These are phyloP conservation scores for Pterostichus niger DNA, from an alignment of 2,888 invertebrate species.

Conservation along the genomic window DNA sequence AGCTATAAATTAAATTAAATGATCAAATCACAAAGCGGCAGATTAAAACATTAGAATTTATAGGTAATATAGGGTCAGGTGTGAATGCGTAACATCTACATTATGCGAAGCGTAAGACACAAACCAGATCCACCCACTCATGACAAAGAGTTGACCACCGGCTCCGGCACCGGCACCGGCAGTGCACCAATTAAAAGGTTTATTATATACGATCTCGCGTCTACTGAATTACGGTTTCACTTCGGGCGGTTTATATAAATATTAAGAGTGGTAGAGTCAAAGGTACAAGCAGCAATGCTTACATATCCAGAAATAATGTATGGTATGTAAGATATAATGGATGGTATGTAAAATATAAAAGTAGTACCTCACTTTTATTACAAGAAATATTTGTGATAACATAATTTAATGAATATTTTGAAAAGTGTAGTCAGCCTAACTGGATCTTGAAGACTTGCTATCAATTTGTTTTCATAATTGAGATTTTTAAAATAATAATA, in stretches of 20 bases:
- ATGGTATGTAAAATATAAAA: too few species aligned
- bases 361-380: too few species aligned
- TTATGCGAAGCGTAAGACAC: neutral
- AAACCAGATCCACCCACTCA: neutral
- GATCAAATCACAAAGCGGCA: neutral
- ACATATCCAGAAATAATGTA: too few species aligned
- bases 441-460: too few species aligned
- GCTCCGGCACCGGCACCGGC: neutral
- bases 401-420: too few species aligned
- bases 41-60: neutral
- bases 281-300: too few species aligned
- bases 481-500: too few species aligned
- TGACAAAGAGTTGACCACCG: neutral
- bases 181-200: slow-evolving; percentile 32
- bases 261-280: neutral
- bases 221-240: slow-evolving; percentile 37
- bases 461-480: too few species aligned
- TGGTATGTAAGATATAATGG: too few species aligned
- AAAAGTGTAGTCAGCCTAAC: too few species aligned
- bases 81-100: slow-evolving; percentile 8
- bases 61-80: neutral
- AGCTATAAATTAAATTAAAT: too few species aligned
- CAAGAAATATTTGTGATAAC: too few species aligned
- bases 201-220: slow-evolving; percentile 46
- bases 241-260: slow-evolving; percentile 19